Evolutionary conservation across 2,113 vertebrate species (phyloP).

Genomic region (Himantopus leucocephalus): DNA sequence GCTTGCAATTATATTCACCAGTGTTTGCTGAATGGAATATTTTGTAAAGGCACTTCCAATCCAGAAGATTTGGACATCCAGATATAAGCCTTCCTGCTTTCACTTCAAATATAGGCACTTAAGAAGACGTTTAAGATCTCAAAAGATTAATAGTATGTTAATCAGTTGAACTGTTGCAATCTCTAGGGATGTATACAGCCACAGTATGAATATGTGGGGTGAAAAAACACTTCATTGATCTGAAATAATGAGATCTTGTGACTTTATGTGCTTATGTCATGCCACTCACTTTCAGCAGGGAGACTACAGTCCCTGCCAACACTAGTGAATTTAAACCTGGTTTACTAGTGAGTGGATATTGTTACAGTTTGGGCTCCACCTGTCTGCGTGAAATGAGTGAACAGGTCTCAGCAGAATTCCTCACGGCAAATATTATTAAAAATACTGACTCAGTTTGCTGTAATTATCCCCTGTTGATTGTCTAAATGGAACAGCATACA

Average conservation of each 20-base stretch:
- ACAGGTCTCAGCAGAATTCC: background rate
- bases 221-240: background rate
- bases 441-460: background rate
- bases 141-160: background rate
- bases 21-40: background rate
- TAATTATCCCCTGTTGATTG: background rate
- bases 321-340: background rate
- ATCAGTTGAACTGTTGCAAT: too few species aligned
- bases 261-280: rapidly evolving
- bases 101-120: background rate
- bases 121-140: background rate
- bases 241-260: background rate
- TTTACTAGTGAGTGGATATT: background rate
- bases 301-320: background rate
- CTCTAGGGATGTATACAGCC: background rate
- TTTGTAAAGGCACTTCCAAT: background rate
- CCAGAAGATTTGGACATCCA: background rate
- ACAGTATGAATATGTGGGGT: background rate
- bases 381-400: background rate
- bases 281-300: background rate
- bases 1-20: background rate
- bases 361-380: background rate
- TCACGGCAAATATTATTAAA: background rate
- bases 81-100: background rate
- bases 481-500: background rate